phyloP scores from a whole-genome alignment of 2,113 vertebrate genomes.

The Planiliza haematocheilus region DNA sequence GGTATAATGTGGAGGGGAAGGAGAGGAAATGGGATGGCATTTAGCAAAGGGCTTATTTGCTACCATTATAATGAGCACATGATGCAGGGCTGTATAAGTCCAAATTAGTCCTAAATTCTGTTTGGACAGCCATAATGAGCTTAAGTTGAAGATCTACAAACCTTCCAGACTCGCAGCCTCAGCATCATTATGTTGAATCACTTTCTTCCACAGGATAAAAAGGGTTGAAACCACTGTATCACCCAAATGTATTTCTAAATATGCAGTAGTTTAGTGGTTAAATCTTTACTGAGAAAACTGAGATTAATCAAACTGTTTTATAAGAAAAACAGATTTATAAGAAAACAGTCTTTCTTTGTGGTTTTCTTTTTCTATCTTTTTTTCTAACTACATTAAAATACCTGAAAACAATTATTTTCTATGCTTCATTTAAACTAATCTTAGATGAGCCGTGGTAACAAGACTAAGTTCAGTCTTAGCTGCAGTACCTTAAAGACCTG shows the following conservation, averaged over 20 bases:
- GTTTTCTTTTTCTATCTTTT: conserved; percentile 9
- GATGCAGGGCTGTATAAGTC: conserved; percentile 21
- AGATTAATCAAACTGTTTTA: background rate
- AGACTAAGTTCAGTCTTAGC: conserved; percentile 25
- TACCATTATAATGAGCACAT: conserved; percentile 31
- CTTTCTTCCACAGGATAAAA: conserved; percentile 17
- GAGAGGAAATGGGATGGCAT: conserved; percentile 21
- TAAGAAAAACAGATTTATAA: background rate
- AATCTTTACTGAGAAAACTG: background rate
- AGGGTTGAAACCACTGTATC: background rate
- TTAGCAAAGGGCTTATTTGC: conserved; percentile 43
- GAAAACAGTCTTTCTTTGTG: background rate
- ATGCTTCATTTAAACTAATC: conserved; percentile 17
- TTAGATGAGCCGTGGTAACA: conserved; percentile 2
- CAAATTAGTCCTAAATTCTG: conserved; percentile 41
- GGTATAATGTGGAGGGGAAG: background rate
- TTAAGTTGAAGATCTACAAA: conserved; percentile 29
- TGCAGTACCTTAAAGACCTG: conserved; percentile 22
- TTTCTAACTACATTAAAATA: conserved; percentile 27
- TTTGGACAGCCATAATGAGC: conserved; percentile 48
- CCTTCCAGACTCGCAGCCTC: conserved; percentile 8
- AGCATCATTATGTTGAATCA: conserved; percentile 22
- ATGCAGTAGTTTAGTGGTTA: conserved; percentile 11
- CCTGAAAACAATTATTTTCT: conserved; percentile 11
- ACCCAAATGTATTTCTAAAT: conserved; percentile 26